Conservation (phyloP, 2,888 invertebrate genomes). For the Brachyopa scutellaris region DNA sequence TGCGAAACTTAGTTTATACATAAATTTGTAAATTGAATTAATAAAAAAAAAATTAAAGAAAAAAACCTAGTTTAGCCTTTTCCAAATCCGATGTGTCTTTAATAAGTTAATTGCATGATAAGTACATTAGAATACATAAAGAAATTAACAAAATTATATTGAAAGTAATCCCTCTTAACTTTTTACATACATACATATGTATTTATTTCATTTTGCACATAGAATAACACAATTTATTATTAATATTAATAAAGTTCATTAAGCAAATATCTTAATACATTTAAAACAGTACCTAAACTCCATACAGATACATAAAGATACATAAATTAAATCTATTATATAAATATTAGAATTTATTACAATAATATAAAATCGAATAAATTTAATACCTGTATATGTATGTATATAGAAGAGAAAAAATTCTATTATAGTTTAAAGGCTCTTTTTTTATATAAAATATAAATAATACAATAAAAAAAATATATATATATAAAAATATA, state of each 20-base stretch:
- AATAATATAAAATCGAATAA: conserved; percentile 51
- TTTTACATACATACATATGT: no score
- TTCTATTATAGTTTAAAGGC: conserved; percentile 59
- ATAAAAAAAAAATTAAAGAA: conserved; percentile 18
- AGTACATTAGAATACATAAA: conserved; percentile 37
- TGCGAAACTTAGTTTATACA: conserved; percentile 32
- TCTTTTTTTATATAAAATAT: conserved; percentile 67
- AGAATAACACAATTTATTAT: conserved; percentile 42
- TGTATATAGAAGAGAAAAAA: no score
- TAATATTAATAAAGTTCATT: conserved; percentile 39
- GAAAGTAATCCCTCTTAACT: conserved; percentile 20
- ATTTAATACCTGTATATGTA: conserved; percentile 56
- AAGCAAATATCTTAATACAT: conserved; percentile 23
- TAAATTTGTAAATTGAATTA: conserved; percentile 36
- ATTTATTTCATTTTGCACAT: conserved; percentile 61
- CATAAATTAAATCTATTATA: conserved; percentile 42
- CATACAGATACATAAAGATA: conserved; percentile 53
- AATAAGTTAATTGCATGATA: conserved; percentile 63
- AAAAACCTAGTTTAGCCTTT: conserved; percentile 61
- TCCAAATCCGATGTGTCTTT: conserved; percentile 72
- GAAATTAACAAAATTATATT: conserved; percentile 8
- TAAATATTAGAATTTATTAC: conserved; percentile 50
- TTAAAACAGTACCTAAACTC: conserved; percentile 16
- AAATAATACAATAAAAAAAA: conserved; percentile 13
- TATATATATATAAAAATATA: conserved; percentile 12